A percentile compares a stretch with the other conserved stretches of the same genome.
phyloP scores from a whole-genome alignment of 1,140 invertebrate species.

The Calephelis virginiensis region DNA sequence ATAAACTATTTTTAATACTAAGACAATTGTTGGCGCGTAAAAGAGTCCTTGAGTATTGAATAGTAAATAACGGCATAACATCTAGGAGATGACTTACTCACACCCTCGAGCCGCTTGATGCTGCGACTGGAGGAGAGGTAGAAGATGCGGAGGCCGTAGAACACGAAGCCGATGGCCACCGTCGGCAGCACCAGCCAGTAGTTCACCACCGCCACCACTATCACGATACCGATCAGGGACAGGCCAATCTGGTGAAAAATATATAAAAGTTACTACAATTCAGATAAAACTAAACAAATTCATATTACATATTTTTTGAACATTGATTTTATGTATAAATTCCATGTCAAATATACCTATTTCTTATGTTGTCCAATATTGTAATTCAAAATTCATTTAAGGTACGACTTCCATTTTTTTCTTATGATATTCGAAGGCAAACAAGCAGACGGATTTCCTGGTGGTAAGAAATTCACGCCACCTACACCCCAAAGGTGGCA shows the following conservation, averaged over 20 bases:
- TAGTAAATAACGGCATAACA: slow-evolving; percentile 13
- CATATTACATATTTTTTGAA: not conserved
- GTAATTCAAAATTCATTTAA: too few relatives aligned
- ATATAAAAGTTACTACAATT: not conserved
- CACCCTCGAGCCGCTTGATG: slow-evolving; percentile 93
- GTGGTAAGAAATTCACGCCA: too few relatives aligned
- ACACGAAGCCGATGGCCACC: slow-evolving; percentile 83
- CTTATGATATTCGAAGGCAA: too few relatives aligned
- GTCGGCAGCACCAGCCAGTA: slow-evolving; percentile 87
- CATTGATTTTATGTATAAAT: too few relatives aligned
- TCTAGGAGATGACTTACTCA: slow-evolving; percentile 83
- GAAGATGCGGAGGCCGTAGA: slow-evolving; percentile 86
- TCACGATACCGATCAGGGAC: slow-evolving; percentile 85
- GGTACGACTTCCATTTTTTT: too few relatives aligned
- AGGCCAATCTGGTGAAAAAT: slow-evolving; percentile 82
- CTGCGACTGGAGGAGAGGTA: slow-evolving; percentile 91
- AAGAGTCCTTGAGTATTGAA: slow-evolving; percentile 2
- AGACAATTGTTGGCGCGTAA: not conserved
- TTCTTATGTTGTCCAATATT: too few relatives aligned
- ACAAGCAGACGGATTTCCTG: too few relatives aligned
- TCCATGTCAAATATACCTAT: too few relatives aligned
- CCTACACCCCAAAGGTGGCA: too few relatives aligned
- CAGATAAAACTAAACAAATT: not conserved
- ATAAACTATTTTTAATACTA: too few relatives aligned
- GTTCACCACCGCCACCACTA: slow-evolving; percentile 87